A percentile compares a stretch with the other conserved stretches of the same genome.
These are phyloP conservation scores for Microtus ochrogaster DNA, from an alignment of 2,113 vertebrate genomes.

Conservation along the genomic window DNA sequence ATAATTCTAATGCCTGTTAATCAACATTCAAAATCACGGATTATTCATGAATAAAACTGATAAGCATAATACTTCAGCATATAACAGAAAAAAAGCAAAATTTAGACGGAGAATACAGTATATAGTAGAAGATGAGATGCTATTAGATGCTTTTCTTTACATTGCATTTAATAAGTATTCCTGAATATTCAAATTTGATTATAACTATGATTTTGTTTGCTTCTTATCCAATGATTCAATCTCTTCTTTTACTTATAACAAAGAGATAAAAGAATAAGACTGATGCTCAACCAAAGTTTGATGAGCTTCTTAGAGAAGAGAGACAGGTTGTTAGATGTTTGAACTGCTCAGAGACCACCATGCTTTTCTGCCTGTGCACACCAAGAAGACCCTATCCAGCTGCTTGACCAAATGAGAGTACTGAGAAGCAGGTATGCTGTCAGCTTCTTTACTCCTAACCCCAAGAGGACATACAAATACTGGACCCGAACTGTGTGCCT, in stretches of 20 bases:
- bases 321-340: neutral
- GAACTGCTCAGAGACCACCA: neutral
- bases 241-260: neutral
- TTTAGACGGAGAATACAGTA: neutral
- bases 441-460: too few species aligned
- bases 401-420: too few species aligned
- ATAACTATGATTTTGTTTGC: neutral
- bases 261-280: neutral
- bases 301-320: neutral
- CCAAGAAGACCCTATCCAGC: too few species aligned
- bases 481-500: too few species aligned
- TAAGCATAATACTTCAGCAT: neutral
- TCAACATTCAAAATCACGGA: neutral
- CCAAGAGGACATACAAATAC: too few species aligned
- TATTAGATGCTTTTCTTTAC: neutral
- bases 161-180: neutral
- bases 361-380: too few species aligned
- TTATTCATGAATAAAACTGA: constrained; percentile 2
- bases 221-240: neutral
- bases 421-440: too few species aligned
- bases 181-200: neutral
- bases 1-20: neutral
- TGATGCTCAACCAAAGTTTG: neutral
- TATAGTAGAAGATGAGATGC: neutral
- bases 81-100: constrained; percentile 5